Percentiles rank a stretch among this genome's conserved stretches.
phyloP scores from a whole-genome alignment of 2,888 invertebrate genomes.

The Conops quadrifasciatus region DNA sequence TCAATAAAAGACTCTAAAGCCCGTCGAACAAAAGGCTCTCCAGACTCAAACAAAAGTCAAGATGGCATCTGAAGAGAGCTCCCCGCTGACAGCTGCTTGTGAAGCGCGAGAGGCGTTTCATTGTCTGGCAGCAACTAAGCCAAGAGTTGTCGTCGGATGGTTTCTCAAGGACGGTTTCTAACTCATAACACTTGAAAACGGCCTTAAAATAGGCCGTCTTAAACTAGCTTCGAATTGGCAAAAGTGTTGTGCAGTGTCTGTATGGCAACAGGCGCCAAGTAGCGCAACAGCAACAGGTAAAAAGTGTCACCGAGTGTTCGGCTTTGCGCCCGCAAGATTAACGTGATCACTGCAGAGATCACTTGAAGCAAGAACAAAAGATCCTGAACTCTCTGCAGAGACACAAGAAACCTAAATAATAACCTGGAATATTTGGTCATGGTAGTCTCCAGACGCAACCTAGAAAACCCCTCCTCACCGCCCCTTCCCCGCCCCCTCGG shows the following conservation, averaged over 20 bases:
- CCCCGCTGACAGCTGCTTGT: slow-evolving; percentile 37
- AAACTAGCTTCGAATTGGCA: slow-evolving; percentile 48
- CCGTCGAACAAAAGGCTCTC: too few species aligned
- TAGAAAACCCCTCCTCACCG: too few species aligned
- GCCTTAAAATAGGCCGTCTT: background rate
- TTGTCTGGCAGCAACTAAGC: slow-evolving; percentile 38
- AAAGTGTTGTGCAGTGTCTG: too few species aligned
- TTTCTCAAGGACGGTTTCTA: slow-evolving; percentile 43
- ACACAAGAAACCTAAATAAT: background rate
- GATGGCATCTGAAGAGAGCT: slow-evolving; percentile 5
- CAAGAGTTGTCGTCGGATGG: slow-evolving; percentile 35
- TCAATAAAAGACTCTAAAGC: slow-evolving; percentile 22
- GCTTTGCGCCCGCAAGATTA: background rate
- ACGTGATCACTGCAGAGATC: slow-evolving; percentile 19
- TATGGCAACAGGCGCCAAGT: too few species aligned
- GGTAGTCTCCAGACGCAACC: background rate
- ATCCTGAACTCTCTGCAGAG: background rate
- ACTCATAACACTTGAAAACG: slow-evolving; percentile 3
- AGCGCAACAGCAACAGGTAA: too few species aligned
- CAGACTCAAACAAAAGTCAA: slow-evolving; percentile 28
- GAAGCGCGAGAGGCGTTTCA: slow-evolving; percentile 44
- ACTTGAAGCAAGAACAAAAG: too few species aligned
- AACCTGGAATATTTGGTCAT: too few species aligned
- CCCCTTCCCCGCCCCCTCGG: too few species aligned
- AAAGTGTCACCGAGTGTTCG: too few species aligned